Evolutionary conservation across 37 sponge, comb jelly and placozoan species (phyloP), one percentile per base, ranked within the genome.

Genomic region (Bolinopsis microptera): DNA sequence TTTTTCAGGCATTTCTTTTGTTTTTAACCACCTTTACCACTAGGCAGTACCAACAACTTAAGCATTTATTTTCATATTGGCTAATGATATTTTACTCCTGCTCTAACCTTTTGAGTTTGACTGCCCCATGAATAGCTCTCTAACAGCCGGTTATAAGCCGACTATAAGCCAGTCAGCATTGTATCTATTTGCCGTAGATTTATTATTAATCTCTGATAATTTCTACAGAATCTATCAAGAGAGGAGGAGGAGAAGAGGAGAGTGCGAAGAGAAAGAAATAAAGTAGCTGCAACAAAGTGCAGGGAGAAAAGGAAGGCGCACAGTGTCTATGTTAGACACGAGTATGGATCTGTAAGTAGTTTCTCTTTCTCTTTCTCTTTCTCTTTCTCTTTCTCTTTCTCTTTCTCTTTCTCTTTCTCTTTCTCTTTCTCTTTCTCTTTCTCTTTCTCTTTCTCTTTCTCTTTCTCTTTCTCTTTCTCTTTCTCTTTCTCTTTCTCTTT

Each of bases 201-300:
- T n/a, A n/a, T n/a, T n/a, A n/a, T n/a, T n/a, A n/a, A n/a, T n/a
- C n/a, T n/a, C n/a, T n/a, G n/a, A 32, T 16, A 35, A 33, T 16
- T 35, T 77, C 2, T n/a, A n/a, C 90, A 86, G 90, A 33, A 28
- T 5, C 36, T 86, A n/a, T 30, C 31, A 5, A 28, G 48, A 41
- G 90, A 86, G 61, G 90, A 86, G 40, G 90, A 86, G 22, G 90
- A 86, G 26, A 86, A 86, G 61, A 86, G 90, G 90, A 38, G 90
- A 27, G 31, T 86, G 0, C 34, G 90, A 40, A 86, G 90, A 86
- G 90, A 86, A 30, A 86, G 90, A 25, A 86, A 86, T 30, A 86
- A 86, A 38, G 90, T 86, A 38, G 90, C 90, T 30, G 90, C 90
- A 2, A 86, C 90, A 8, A 86, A 86, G 61, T 86, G 90, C 28